Conservation (phyloP, 2,888 invertebrate genomes). For the Pachycephus smyrnensis region DNA sequence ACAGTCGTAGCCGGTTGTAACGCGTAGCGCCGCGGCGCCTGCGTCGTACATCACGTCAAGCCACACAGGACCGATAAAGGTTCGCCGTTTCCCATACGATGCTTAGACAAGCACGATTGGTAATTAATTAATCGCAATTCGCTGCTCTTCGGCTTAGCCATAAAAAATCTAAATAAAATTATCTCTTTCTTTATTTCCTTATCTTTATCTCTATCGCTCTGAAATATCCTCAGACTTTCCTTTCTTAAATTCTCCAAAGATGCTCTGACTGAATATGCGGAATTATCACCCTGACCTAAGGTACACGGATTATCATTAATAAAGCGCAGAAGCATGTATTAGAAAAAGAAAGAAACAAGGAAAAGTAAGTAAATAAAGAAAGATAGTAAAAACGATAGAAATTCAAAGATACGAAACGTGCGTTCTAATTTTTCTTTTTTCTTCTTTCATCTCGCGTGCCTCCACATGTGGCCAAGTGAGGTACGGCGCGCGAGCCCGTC, state of each 20-base stretch:
- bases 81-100: neutral
- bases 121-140: neutral
- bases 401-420: neutral
- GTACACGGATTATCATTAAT: neutral
- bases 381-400: neutral
- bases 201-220: neutral
- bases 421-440: neutral
- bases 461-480: neutral
- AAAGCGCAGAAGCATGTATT: neutral
- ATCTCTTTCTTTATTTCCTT: neutral
- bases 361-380: neutral
- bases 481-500: neutral
- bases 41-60: neutral
- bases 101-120: neutral
- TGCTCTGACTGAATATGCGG: neutral
- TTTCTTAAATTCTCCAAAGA: neutral
- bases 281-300: too few relatives aligned
- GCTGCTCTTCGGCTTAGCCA: neutral
- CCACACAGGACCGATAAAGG: neutral
- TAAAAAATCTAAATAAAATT: neutral
- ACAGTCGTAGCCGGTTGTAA: slow-evolving; percentile 12
- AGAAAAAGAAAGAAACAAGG: neutral
- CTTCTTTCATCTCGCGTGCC: neutral
- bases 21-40: neutral
- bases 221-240: neutral